Base-by-base conservation (phyloP, 2,888 invertebrate species). In the Drosophila colorata region DNA sequence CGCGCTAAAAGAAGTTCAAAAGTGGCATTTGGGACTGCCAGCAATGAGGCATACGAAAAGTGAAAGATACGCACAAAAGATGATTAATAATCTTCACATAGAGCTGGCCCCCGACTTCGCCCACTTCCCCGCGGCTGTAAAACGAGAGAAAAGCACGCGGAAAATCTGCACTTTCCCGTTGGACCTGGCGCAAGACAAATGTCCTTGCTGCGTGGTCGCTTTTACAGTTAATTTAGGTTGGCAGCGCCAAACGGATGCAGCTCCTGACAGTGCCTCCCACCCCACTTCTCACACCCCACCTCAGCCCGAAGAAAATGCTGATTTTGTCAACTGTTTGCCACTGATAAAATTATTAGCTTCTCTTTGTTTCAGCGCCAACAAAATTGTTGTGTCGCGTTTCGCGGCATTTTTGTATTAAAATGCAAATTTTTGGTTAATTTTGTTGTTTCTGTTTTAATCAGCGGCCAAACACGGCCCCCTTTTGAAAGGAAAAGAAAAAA, bases 321-420 rank as follows among this genome's bases (percentile, higher is more conserved):
- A 90, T 91, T 90, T 86, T 88, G 91, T 90, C 88, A 88, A 90
- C 91, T 90, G 90, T 87, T 90, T 80, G 83, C 79, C 74, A 78
- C 87, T 90, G 90, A 90, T 90, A 90, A 90, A 90, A 90, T 90
- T 90, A 90, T 90, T 90, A 90, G 88, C 89, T 76, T 76, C 65
- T 70, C 63, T 77, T 78, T 80, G 70, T 76, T 64, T 77, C 56
- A 44, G 25, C 28, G 3, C 9, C 55, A 20, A 13, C n/a, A 11
- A 43, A 53, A 53, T n/a, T 43, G 33, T 64, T 72, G 63, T 55
- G 35, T 67, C 55, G 60, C 44, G 40, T 52, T 64, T 58, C 51
- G 31, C 46, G 58, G 68, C 69, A 65, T 80, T 79, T 90, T 86
- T 80, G 77, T 78, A 91, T 90, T 91, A 81, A 90, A 88, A 90